A percentile compares a stretch with the other conserved stretches of the same genome.
These are phyloP conservation scores for Zhuqinia jingwanae DNA, from an alignment of 2,888 invertebrate genomes.

Conservation along the genomic window DNA sequence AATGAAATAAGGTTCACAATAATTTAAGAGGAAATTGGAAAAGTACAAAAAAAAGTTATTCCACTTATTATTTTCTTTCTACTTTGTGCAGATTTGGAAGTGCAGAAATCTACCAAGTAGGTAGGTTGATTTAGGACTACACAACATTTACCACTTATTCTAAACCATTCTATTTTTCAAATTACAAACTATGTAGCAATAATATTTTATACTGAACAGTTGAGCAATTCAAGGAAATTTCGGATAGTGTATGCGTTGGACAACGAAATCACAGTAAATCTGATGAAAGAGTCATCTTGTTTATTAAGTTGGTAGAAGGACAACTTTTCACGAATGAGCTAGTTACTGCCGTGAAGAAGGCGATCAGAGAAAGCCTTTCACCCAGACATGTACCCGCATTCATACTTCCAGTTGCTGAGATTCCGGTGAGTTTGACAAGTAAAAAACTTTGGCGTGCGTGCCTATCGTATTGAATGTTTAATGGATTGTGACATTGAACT, in stretches of 20 bases:
- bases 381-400: conserved; percentile 83
- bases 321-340: conserved; percentile 81
- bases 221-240: conserved; percentile 82
- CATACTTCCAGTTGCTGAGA: conserved; percentile 80
- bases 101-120: conserved; percentile 84
- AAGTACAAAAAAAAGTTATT: neutral
- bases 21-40: neutral
- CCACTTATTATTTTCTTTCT: neutral
- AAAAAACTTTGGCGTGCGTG: no score
- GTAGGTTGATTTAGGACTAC: conserved; percentile 80
- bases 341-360: conserved; percentile 80
- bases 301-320: conserved; percentile 82
- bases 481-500: neutral
- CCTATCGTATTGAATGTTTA: no score
- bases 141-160: neutral
- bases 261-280: conserved; percentile 81
- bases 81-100: conserved; percentile 83
- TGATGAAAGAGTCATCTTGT: conserved; percentile 83
- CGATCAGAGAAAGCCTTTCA: conserved; percentile 82
- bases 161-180: neutral
- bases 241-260: conserved; percentile 83
- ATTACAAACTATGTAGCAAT: no score
- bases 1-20: no score
- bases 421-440: conserved; percentile 77
- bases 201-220: conserved; percentile 80